Evolutionary conservation across 1,140 invertebrate species (phyloP).

Genomic region (Drusus annulatus): DNA sequence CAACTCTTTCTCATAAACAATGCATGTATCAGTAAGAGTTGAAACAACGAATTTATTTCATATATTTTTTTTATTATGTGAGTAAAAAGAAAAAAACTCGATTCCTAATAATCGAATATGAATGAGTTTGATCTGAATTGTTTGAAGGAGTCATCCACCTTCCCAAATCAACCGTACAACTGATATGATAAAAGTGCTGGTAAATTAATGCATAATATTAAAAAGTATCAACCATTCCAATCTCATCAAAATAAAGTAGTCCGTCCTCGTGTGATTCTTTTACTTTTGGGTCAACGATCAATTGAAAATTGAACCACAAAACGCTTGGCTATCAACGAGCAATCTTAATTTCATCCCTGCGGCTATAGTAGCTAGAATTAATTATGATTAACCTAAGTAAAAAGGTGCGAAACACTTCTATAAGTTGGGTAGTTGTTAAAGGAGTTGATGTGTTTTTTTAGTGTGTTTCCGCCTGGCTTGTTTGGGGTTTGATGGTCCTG

Average conservation of each 20-base stretch:
- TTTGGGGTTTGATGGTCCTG: not conserved
- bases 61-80: too few relatives aligned
- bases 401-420: not conserved
- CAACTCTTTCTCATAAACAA: too few relatives aligned
- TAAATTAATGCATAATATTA: not conserved
- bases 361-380: not conserved
- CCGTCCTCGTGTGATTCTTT: not conserved
- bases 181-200: not conserved
- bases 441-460: not conserved
- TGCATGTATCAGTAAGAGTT: too few relatives aligned
- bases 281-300: not conserved
- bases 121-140: not conserved
- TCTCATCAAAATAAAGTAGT: not conserved
- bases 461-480: not conserved
- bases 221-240: not conserved
- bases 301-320: not conserved
- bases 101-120: not conserved
- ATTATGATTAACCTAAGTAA: not conserved
- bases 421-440: not conserved
- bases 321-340: not conserved
- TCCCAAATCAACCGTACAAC: not conserved
- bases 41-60: too few relatives aligned
- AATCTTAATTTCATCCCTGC: slow-evolving; percentile 9
- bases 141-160: slow-evolving; percentile 1
- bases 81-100: not conserved